A percentile compares a stretch with the other conserved stretches of the same genome.
Evolutionary conservation across 2,113 vertebrate genomes (phyloP).

Genomic region (Suricata suricatta): DNA sequence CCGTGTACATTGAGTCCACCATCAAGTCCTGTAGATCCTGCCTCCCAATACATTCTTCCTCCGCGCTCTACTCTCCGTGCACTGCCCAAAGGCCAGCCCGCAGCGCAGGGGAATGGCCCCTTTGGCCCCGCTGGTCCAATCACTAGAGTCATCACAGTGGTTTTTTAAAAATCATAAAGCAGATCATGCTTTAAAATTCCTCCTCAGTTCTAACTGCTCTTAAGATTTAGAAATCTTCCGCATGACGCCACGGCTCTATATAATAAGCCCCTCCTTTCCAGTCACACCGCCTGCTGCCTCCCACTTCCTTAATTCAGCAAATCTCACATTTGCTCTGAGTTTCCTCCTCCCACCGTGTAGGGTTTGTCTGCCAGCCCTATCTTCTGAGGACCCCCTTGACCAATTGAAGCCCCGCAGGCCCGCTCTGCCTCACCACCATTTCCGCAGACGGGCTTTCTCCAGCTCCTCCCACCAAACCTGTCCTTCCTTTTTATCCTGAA

Average conservation of each 20-base stretch:
- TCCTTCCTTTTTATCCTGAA: not conserved
- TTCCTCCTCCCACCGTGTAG: accelerated
- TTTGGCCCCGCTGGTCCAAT: not conserved
- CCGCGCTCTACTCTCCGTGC: not conserved
- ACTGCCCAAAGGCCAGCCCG: accelerated
- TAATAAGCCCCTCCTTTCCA: not conserved
- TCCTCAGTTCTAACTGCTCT: not conserved
- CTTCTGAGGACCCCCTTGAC: not conserved
- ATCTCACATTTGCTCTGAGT: not conserved
- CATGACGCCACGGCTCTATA: accelerated
- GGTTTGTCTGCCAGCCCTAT: not conserved
- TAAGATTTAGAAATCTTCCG: not conserved
- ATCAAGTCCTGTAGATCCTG: not conserved
- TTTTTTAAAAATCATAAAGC: not conserved
- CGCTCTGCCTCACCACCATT: not conserved
- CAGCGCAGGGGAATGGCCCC: no score
- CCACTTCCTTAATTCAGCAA: not conserved
- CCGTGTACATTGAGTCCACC: not conserved
- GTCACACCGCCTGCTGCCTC: accelerated
- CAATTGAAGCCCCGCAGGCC: not conserved
- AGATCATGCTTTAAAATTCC: not conserved
- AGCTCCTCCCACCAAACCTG: accelerated
- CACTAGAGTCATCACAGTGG: not conserved
- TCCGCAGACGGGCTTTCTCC: not conserved
- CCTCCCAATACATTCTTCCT: not conserved